Conservation (phyloP, 2,113 vertebrate genomes). For the Podarcis raffonei region DNA sequence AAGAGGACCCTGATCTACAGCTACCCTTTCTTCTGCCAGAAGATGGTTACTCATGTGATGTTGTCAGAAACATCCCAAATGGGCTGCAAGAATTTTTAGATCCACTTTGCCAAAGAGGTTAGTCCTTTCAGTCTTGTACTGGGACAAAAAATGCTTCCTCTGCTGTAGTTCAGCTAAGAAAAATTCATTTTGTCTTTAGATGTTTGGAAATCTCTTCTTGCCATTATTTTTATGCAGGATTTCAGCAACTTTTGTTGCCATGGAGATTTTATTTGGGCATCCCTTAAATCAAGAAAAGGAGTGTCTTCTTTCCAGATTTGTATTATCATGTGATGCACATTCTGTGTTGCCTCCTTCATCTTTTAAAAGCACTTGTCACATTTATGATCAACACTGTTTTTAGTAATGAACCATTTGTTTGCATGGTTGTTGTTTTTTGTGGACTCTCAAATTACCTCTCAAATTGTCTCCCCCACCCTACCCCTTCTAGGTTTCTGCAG, state of each 20-base stretch:
- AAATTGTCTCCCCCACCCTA: not conserved
- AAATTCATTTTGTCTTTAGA: constrained; percentile 3
- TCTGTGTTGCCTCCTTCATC: no score
- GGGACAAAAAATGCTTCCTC: accelerated
- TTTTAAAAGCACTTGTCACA: not conserved
- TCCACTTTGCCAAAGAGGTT: constrained; percentile 95
- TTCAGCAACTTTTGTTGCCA: not conserved
- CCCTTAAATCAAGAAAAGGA: no score
- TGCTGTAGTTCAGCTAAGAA: not conserved
- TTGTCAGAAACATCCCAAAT: constrained; percentile 93
- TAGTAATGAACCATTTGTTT: not conserved
- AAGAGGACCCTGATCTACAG: constrained; percentile 97
- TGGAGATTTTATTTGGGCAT: no score
- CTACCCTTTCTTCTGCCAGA: constrained; percentile 97
- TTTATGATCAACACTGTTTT: not conserved
- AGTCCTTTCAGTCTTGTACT: not conserved
- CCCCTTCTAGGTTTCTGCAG: constrained; percentile 87
- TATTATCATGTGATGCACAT: no score
- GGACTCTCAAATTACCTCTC: not conserved
- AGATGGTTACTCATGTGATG: constrained; percentile 97
- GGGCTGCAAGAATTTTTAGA: constrained; percentile 97
- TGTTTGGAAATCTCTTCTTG: not conserved
- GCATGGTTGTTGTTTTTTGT: not conserved
- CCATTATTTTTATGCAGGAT: not conserved
- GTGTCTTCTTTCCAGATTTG: no score